These are phyloP conservation scores for Agrilus cyanescens DNA, from an alignment of 2,888 invertebrate genomes.

Conservation along the genomic window DNA sequence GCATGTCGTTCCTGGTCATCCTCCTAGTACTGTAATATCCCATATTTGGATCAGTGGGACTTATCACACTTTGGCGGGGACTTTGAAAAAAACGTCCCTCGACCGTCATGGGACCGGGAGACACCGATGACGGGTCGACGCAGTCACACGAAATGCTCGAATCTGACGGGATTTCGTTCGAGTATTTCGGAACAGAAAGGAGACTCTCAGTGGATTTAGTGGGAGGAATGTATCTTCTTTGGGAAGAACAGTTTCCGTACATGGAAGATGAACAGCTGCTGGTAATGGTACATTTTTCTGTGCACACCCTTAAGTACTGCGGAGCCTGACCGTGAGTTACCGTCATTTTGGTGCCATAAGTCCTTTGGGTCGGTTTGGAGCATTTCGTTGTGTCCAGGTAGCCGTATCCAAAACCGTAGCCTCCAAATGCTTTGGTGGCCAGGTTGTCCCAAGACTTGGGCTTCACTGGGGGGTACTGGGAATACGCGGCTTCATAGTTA, in stretches of 20 bases:
- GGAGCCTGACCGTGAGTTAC: conserved; percentile 22
- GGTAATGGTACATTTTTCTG: conserved; percentile 41
- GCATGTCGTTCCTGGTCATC: conserved; percentile 35
- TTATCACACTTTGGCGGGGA: conserved; percentile 30
- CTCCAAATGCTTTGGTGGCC: conserved; percentile 74
- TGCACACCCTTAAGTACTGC: conserved; percentile 34
- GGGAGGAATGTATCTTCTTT: conserved; percentile 42
- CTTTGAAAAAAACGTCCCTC: conserved; percentile 32
- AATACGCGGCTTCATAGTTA: conserved; percentile 33
- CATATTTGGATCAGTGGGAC: conserved; percentile 34
- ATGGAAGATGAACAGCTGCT: conserved; percentile 41
- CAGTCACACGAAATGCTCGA: conserved; percentile 64
- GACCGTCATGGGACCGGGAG: conserved; percentile 23
- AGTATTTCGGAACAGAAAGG: conserved; percentile 54
- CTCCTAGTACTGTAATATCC: conserved; percentile 34
- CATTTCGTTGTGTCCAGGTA: conserved; percentile 52
- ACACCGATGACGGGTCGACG: conserved; percentile 33
- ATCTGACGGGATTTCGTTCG: conserved; percentile 50
- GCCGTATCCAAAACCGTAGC: conserved; percentile 79
- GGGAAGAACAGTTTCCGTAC: conserved; percentile 15
- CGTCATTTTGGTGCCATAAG: conserved; percentile 32
- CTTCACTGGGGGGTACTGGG: conserved; percentile 45
- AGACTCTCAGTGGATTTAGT: conserved; percentile 77
- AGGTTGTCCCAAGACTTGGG: conserved; percentile 88
- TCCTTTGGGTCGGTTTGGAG: conserved; percentile 32